Percentiles rank a stretch among this genome's conserved stretches.
These are phyloP conservation scores for Bilobella aurantiaca DNA, from an alignment of 1,140 invertebrate species.

Conservation along the genomic window DNA sequence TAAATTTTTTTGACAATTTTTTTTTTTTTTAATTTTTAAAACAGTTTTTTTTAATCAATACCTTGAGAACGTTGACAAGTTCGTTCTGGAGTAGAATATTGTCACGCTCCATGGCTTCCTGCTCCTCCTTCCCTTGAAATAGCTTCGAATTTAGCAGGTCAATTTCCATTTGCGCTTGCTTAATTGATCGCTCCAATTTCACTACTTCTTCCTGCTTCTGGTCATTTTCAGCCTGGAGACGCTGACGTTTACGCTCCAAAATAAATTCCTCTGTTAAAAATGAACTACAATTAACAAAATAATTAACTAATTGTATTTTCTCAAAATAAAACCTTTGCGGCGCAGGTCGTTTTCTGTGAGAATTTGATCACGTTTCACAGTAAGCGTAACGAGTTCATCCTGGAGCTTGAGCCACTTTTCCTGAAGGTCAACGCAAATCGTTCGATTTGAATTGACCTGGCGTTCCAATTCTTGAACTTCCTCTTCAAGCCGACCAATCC, in stretches of 20 bases:
- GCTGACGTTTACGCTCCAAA: conserved; percentile 60
- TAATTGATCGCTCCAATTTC: conserved; percentile 49
- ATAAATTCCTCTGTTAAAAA: conserved; percentile 53
- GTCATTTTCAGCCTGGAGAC: conserved; percentile 53
- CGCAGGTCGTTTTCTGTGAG: conserved; percentile 54
- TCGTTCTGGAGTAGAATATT: conserved; percentile 49
- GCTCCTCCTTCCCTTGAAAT: conserved; percentile 49
- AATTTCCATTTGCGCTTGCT: conserved; percentile 49
- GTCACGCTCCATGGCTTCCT: conserved; percentile 49
- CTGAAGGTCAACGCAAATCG: conserved; percentile 43
- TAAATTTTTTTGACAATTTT: too few species aligned
- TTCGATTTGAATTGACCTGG: conserved; percentile 20
- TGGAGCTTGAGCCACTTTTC: conserved; percentile 64
- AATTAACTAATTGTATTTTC: neutral
- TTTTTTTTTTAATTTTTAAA: too few species aligned
- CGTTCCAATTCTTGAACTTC: conserved; percentile 42
- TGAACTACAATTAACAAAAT: conserved; percentile 11
- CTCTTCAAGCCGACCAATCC: conserved; percentile 44
- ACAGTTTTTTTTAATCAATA: neutral
- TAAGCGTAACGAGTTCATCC: conserved; percentile 53
- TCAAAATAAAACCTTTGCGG: conserved; percentile 46
- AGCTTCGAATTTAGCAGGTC: conserved; percentile 50
- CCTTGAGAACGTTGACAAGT: conserved; percentile 46
- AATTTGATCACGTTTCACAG: conserved; percentile 53
- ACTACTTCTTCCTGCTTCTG: conserved; percentile 47